Conservation (phyloP, 2,888 invertebrate species). For the Coelopa pilipes region DNA sequence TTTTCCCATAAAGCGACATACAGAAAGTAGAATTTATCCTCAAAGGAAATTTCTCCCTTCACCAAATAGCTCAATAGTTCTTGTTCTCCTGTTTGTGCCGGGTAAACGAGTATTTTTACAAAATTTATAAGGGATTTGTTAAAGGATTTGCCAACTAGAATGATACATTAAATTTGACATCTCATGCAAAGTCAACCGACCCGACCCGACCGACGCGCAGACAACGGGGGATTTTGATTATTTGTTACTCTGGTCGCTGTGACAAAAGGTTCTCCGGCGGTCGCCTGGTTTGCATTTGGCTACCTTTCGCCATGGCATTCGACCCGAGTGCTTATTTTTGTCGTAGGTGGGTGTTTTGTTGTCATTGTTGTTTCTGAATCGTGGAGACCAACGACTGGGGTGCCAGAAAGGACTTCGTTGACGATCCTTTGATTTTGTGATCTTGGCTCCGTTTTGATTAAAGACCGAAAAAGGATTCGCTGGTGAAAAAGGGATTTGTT, state of each 20-base stretch:
- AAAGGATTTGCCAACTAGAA: no score
- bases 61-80: no score
- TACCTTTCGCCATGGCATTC: neutral
- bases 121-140: neutral
- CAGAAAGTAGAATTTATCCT: no score
- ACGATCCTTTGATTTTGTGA: slow-evolving; percentile 13
- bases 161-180: no score
- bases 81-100: neutral
- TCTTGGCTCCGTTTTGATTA: slow-evolving; percentile 1
- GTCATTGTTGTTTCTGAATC: neutral
- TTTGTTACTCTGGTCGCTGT: slow-evolving; percentile 6
- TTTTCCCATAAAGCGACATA: no score
- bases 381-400: neutral
- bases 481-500: neutral
- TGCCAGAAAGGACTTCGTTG: neutral
- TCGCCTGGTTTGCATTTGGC: neutral
- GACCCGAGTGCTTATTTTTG: neutral
- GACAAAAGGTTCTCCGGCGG: slow-evolving; percentile 6
- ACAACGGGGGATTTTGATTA: neutral
- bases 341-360: neutral
- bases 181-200: no score
- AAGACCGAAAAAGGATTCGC: neutral
- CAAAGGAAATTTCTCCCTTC: no score
- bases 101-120: neutral
- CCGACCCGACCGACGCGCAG: no score